Evolutionary conservation across 1,140 invertebrate genomes (phyloP), one percentile per base, ranked within the genome.

Genomic region (Tribolium madens): DNA sequence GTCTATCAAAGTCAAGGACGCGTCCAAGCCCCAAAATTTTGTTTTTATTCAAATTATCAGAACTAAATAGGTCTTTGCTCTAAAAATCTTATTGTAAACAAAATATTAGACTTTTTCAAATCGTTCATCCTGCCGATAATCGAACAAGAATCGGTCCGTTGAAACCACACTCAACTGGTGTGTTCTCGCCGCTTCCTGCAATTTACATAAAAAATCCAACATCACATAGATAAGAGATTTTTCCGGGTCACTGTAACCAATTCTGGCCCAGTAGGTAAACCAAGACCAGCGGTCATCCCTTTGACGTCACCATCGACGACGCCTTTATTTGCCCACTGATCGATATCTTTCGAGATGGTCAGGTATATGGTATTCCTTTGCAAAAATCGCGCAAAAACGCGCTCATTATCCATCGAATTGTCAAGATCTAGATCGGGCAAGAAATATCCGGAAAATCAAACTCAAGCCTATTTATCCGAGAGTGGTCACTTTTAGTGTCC

Each of bases 91-190:
- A 2, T 4, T 2, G 36, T 42, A 42, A 42, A 42, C 36, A 42
- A 42, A 42, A n/a, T 42, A 7, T 7, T 3, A 4, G 36, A 7
- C 7, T 42, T 42, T 36, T 42, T 42, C 36, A n/a, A 42, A 42
- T 0, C n/a, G 36, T 10, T 42, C n/a, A 4, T n/a, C 9, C 5
- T 9, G 10, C 33, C 17, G 17, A 57, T 57, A 57, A 57, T 57
- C 17, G 17, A 57, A 21, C 52, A 3, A 21, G 52, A 57, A n/a
- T 57, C 15, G 17, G 52, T 21, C 17, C 17, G 57, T 64, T 64
- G 21, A 33, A 64, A 64, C 57, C 26, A 64, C 57, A 64, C 57
- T 64, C 57, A 64, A 64, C 57, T 64, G 57, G 57, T 64, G 26
- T 26, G 26, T 64, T 64, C 57, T 33, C 36, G 52, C 14, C 57